Percentiles rank a stretch among this genome's conserved stretches.
Evolutionary conservation across 2,888 invertebrate species (phyloP).

Genomic region (Lottia gigantea): DNA sequence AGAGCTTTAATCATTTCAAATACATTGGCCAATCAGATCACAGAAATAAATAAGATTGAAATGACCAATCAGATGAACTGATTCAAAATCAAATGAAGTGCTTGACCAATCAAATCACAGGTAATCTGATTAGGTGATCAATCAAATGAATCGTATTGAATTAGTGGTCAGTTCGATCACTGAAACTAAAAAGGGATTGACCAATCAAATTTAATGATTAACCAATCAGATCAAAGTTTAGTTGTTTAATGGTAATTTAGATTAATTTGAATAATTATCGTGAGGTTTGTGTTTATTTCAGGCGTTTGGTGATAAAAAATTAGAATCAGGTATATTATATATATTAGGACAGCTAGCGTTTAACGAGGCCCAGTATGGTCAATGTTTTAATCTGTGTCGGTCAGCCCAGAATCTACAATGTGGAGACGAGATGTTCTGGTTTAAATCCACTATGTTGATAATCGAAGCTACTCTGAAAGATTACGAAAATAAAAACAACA

Average conservation of each 20-base stretch:
- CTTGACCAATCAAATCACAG: too few species aligned
- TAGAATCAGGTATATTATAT: conserved; percentile 51
- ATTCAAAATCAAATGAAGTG: too few species aligned
- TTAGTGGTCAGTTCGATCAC: too few species aligned
- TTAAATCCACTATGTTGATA: conserved; percentile 56
- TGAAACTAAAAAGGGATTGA: too few species aligned
- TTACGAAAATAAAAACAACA: conserved; percentile 46
- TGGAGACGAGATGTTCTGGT: conserved; percentile 67
- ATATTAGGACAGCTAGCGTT: conserved; percentile 56
- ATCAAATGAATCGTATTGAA: conserved; percentile 7
- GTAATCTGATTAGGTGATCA: background rate
- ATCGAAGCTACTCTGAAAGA: conserved; percentile 54
- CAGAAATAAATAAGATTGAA: background rate
- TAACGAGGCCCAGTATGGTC: conserved; percentile 65
- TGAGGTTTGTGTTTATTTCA: conserved; percentile 21
- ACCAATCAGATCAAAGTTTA: too few species aligned
- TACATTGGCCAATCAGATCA: too few species aligned
- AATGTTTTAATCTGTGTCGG: conserved; percentile 57
- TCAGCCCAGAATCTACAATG: conserved; percentile 56
- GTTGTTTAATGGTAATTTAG: too few species aligned
- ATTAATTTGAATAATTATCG: too few species aligned
- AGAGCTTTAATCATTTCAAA: too few species aligned
- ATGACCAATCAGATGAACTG: background rate
- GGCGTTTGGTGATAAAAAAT: conserved; percentile 57
- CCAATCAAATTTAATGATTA: too few species aligned